Evolutionary conservation across 2,888 invertebrate genomes (phyloP), one percentile per base, ranked within the genome.

Genomic region (Perdita meconis): DNA sequence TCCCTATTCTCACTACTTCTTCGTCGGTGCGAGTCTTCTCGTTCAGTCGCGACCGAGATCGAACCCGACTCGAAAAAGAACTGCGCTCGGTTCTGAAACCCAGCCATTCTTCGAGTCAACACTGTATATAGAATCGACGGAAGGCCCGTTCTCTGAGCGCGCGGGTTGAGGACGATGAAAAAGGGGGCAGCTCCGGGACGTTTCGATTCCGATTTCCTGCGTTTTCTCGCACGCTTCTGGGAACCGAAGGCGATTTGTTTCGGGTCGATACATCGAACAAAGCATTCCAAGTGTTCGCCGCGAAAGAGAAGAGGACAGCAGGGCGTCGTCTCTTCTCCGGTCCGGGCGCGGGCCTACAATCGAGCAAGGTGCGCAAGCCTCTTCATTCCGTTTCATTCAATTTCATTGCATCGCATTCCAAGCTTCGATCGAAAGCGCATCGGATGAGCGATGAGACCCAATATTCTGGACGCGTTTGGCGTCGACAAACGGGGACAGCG

Each of bases 391-490:
- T 84, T 75, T 53, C 81, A 82, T 82, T 83, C 77, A 81, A 82
- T 82, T 71, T 59, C 81, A 74, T 75, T 69, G 70, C 82, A 85
- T 75, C 76, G 75, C 85, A 85, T 85, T 85, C 83, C 85, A 85
- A 85, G 85, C 85, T 85, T 59, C 75, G 78, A 80, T 81, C 77
- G 73, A 80, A 80, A 79, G 74, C 80, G 65, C 19, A 47, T 51
- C 67, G 65, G 59, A 47, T 69, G 55, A 75, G 38, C 65, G 70
- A 76, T 63, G 47, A 50, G 75, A 69, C 42, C 50, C 40, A 42
- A 68, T 72, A 63, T 44, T 19, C n/a, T 40, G 30, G 38, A 22
- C 19, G 19, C 47, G 47, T 22, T 22, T 10, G 3, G 16, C 47
- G 47, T 19, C 47, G 3, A 47, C 44, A 16, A 16, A 16, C 8